Evolutionary conservation across 2,113 vertebrate genomes (phyloP).

Genomic region (Odobenus rosmarus): DNA sequence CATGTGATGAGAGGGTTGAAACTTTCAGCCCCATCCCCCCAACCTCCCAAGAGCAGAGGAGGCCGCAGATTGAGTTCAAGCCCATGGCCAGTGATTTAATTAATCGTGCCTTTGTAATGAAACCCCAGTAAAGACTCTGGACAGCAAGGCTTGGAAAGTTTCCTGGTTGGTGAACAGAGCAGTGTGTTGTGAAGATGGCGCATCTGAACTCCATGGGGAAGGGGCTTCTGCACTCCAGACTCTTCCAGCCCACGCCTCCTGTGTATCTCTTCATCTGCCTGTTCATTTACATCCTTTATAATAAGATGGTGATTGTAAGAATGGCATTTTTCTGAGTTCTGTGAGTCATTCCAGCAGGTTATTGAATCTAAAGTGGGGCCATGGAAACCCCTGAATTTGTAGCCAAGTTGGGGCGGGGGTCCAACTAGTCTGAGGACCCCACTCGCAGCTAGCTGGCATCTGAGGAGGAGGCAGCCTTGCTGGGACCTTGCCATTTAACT

Average conservation of each 20-base stretch:
- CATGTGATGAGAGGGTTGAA: neutral
- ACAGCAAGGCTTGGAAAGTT: too few relatives aligned
- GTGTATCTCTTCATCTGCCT: rapidly evolving
- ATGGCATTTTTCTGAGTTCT: neutral
- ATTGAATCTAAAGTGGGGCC: neutral
- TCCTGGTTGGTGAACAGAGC: too few relatives aligned
- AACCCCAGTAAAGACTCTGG: neutral
- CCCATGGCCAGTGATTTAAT: neutral
- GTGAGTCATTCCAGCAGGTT: neutral
- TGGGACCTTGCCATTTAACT: neutral
- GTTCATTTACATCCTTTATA: neutral
- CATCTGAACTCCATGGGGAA: rapidly evolving
- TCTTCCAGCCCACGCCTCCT: rapidly evolving
- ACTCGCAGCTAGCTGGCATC: neutral
- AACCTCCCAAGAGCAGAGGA: neutral
- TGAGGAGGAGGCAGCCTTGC: neutral
- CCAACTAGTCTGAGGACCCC: neutral
- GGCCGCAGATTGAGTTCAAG: neutral
- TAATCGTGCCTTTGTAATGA: neutral
- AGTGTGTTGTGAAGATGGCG: rapidly evolving
- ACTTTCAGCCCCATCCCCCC: neutral
- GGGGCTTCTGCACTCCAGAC: rapidly evolving
- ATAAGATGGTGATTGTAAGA: neutral
- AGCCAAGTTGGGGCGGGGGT: neutral
- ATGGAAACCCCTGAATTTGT: neutral